phyloP scores from a whole-genome alignment of 1,140 invertebrate genomes.

The Brachionus paranguensis region DNA sequence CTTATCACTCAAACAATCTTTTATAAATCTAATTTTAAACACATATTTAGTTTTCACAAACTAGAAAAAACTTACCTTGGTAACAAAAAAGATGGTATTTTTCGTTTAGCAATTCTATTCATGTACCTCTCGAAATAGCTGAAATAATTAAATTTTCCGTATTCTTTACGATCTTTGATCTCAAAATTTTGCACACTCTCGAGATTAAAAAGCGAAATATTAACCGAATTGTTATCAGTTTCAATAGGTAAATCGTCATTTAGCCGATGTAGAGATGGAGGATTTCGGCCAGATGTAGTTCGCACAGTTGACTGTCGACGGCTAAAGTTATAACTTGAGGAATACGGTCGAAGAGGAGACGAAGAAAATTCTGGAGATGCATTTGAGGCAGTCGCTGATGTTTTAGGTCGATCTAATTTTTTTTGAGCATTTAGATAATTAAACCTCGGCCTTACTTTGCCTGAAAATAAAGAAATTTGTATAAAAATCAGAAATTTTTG shows the following conservation, averaged over 20 bases:
- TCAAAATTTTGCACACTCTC: background rate
- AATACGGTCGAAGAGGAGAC: background rate
- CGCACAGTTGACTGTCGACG: background rate
- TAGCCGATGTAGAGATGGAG: background rate
- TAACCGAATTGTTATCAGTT: background rate
- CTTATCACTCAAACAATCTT: too few relatives aligned
- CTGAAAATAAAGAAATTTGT: background rate
- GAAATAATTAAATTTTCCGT: constrained; percentile 27
- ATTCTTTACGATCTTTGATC: background rate
- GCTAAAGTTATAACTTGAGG: background rate
- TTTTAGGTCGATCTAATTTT: background rate
- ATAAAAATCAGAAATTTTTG: background rate
- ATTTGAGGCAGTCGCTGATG: background rate
- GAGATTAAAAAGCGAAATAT: background rate
- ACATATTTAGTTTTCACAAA: background rate
- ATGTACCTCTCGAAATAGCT: constrained; percentile 26
- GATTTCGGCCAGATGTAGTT: background rate
- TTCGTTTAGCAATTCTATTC: background rate
- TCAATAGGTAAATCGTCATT: background rate
- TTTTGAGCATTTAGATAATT: background rate
- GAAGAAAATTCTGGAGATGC: background rate
- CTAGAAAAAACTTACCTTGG: background rate
- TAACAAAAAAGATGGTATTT: constrained; percentile 13
- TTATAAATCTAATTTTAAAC: too few relatives aligned
- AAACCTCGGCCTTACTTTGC: background rate